These are phyloP conservation scores for Enoplosus armatus DNA, from an alignment of 2,797 vertebrate species.

Conservation along the genomic window DNA sequence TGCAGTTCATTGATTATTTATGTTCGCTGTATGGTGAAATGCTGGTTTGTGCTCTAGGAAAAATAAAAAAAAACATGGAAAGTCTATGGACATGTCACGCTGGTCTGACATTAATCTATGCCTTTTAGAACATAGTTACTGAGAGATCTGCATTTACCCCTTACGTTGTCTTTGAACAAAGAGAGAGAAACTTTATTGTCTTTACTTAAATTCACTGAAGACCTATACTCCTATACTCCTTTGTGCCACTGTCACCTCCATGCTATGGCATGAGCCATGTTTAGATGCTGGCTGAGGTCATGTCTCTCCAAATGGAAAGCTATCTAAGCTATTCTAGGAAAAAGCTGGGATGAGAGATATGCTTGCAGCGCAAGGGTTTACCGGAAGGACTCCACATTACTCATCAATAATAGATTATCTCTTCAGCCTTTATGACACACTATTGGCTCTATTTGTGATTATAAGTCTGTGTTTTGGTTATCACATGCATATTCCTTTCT, in stretches of 20 bases:
- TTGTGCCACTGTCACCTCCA: conserved; percentile 2
- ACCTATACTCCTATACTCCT: not conserved
- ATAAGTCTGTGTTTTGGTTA: conserved; percentile 36
- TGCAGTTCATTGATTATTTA: conserved; percentile 87
- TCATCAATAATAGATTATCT: conserved; percentile 82
- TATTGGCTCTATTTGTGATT: conserved; percentile 49
- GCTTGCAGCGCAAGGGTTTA: conserved; percentile 68
- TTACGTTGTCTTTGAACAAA: conserved; percentile 9
- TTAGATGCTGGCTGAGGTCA: conserved; percentile 61
- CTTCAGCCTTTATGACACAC: conserved; percentile 60
- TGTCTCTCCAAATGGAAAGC: conserved; percentile 60
- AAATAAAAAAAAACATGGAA: conserved; percentile 17
- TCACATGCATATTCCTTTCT: conserved; percentile 15
- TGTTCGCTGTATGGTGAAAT: conserved; percentile 70
- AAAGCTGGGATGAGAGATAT: conserved; percentile 66
- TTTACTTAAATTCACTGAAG: not conserved
- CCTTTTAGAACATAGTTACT: not conserved
- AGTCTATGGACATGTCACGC: not conserved
- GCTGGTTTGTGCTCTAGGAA: no score
- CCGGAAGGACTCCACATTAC: conserved; percentile 76
- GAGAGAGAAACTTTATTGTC: not conserved
- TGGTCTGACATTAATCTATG: not conserved
- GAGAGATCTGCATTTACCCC: not conserved
- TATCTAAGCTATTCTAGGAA: conserved; percentile 76
- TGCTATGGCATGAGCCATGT: conserved; percentile 20